Evolutionary conservation across 2,797 vertebrate genomes (phyloP).

Genomic region (Sciurus carolinensis): DNA sequence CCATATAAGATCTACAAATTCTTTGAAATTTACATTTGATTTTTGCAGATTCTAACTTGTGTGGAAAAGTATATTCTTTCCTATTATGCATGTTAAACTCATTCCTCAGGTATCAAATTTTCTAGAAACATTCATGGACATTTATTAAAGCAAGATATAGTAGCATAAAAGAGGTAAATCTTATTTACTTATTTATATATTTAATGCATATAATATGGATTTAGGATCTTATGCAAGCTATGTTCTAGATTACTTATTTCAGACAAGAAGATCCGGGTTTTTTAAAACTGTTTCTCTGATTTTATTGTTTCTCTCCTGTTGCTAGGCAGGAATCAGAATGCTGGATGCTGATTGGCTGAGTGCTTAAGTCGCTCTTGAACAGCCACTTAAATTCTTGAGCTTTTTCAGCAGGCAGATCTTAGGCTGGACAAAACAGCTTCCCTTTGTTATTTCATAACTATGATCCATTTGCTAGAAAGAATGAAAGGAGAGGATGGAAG

Average conservation of each 20-base stretch:
- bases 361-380: constrained; percentile 79
- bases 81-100: constrained; percentile 51
- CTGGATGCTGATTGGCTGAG: constrained; percentile 87
- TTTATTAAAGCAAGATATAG: constrained; percentile 64
- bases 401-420: constrained; percentile 79
- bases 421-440: constrained; percentile 78
- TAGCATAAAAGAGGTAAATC: constrained; percentile 42
- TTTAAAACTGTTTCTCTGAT: constrained; percentile 76
- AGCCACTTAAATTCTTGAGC: constrained; percentile 84
- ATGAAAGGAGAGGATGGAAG: constrained; percentile 61
- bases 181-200: constrained; percentile 53
- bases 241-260: constrained; percentile 86
- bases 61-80: constrained; percentile 46
- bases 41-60: constrained; percentile 55
- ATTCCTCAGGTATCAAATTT: constrained; percentile 58
- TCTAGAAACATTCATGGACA: constrained; percentile 62
- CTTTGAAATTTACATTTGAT: constrained; percentile 35
- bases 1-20: not conserved
- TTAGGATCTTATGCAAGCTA: constrained; percentile 66
- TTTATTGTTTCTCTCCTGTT: constrained; percentile 87
- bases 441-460: constrained; percentile 79
- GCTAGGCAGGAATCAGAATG: constrained; percentile 88
- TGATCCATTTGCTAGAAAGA: constrained; percentile 60
- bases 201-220: not conserved
- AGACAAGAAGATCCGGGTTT: constrained; percentile 78